Evolutionary conservation across 2,113 vertebrate species (phyloP).

Genomic region (Sphaerodactylus townsendi): DNA sequence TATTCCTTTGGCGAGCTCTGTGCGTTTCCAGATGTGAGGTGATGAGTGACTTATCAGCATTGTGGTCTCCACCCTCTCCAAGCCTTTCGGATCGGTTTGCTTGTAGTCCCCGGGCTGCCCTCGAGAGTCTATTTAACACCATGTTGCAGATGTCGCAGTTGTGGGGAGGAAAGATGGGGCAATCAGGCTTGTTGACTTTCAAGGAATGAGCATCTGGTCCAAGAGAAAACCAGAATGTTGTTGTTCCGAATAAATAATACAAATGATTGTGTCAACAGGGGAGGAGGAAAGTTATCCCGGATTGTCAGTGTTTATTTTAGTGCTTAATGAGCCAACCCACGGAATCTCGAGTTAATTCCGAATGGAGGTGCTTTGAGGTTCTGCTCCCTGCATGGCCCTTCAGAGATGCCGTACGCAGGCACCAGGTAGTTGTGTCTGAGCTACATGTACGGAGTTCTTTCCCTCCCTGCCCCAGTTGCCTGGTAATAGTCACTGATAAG

Average conservation of each 20-base stretch:
- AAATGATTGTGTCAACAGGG: background rate
- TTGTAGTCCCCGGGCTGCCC: background rate
- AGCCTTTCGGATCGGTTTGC: background rate
- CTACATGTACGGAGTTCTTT: background rate
- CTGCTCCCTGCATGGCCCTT: too few relatives aligned
- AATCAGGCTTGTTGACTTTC: conserved; percentile 18
- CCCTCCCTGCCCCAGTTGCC: background rate
- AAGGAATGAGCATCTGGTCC: conserved; percentile 50
- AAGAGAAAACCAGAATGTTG: background rate
- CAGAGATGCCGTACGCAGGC: background rate
- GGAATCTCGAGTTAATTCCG: background rate
- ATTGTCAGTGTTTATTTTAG: conserved; percentile 22
- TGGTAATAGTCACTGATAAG: background rate
- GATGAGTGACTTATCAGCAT: conserved; percentile 24
- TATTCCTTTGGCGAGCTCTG: background rate
- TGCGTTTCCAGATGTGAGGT: conserved; percentile 20
- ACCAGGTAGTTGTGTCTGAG: background rate
- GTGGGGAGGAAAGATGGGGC: background rate
- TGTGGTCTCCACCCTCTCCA: accelerated
- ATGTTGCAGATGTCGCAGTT: conserved; percentile 44
- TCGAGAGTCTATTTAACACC: conserved; percentile 31
- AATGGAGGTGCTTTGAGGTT: background rate
- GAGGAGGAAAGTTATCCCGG: background rate
- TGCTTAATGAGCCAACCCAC: background rate
- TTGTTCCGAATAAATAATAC: conserved; percentile 36